Conservation (phyloP, 2,113 vertebrate genomes). For the Numenius arquata region DNA sequence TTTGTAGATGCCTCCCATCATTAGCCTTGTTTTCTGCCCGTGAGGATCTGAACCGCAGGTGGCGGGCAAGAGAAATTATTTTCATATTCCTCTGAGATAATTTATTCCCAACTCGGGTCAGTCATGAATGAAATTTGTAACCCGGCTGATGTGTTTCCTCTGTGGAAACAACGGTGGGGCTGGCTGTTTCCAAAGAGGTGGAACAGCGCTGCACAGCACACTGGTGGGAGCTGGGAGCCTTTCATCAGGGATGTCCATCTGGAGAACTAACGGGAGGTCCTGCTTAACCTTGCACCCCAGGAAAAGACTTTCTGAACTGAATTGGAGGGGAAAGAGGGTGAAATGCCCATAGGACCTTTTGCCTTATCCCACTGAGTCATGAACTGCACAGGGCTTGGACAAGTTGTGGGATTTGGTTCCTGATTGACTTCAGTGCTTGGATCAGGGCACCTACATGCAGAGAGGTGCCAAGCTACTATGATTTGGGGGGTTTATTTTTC, state of each 20-base stretch:
- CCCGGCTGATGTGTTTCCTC: neutral
- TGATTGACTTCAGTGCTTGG: neutral
- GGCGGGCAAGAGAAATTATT: neutral
- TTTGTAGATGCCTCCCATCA: neutral
- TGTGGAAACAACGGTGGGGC: fast-evolving
- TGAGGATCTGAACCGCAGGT: neutral
- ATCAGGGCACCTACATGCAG: neutral
- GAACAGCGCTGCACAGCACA: fast-evolving
- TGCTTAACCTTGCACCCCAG: neutral
- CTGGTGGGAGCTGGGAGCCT: neutral
- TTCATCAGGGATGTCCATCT: fast-evolving
- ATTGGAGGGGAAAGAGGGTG: neutral
- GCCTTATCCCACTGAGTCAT: neutral
- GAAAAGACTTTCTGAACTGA: neutral
- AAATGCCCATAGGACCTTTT: neutral
- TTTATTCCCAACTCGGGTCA: neutral
- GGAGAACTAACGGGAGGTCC: neutral
- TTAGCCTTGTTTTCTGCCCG: neutral
- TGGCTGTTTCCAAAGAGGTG: neutral
- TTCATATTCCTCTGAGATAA: neutral
- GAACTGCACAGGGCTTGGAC: neutral
- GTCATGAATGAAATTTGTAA: neutral
- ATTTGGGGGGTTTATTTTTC: neutral
- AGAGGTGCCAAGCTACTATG: neutral
- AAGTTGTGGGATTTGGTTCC: neutral